Conservation (phyloP, 1,140 invertebrate species). For the Drosophila aff. region DNA sequence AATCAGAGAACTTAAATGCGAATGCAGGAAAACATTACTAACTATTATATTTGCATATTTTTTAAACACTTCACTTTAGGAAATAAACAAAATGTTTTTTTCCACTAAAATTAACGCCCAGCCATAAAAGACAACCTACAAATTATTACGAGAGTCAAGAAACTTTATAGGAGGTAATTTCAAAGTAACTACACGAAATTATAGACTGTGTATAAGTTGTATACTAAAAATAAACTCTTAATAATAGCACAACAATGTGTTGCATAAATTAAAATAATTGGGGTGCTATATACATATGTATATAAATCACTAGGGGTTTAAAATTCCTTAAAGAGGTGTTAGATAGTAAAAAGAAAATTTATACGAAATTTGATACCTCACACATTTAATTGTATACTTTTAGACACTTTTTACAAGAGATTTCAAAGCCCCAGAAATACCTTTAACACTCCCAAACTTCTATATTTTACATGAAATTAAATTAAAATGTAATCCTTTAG, state of each 20-base stretch:
- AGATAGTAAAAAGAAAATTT: neutral
- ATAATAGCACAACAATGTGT: neutral
- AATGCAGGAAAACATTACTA: slow-evolving; percentile 2
- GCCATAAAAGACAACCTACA: neutral
- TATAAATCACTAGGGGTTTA: neutral
- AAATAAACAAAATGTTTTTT: no score
- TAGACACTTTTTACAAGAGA: neutral
- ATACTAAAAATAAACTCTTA: neutral
- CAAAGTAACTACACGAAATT: neutral
- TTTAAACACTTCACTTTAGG: neutral
- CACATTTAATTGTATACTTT: neutral
- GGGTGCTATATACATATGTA: no score
- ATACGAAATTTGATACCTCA: neutral
- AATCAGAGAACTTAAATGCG: neutral
- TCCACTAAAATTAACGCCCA: neutral
- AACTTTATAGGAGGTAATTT: neutral
- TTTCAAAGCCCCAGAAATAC: neutral
- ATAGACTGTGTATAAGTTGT: neutral
- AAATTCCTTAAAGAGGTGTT: neutral
- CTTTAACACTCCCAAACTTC: neutral
- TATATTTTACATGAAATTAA: neutral
- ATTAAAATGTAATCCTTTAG: neutral
- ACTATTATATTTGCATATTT: neutral
- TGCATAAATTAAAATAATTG: neutral
- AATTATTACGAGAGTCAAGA: neutral